A percentile compares a stretch with the other conserved stretches of the same genome.
Conservation (phyloP, 2,113 vertebrate species). For the Meriones unguiculatus region DNA sequence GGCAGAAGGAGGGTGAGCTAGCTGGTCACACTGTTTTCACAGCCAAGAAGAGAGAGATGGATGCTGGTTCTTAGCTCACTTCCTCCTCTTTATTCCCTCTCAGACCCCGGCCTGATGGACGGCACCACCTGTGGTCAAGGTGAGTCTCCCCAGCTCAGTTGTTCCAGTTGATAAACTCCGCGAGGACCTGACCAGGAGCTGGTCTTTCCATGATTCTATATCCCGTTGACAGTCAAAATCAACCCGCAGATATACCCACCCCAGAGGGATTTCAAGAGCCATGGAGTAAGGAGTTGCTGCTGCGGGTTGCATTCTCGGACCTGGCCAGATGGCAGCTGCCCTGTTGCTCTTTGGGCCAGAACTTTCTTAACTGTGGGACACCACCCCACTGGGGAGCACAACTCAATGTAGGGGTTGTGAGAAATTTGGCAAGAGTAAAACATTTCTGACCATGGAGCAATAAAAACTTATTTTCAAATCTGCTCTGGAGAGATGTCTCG, state of each 20-base stretch:
- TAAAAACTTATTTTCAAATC: background rate
- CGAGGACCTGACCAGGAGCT: background rate
- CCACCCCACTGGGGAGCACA: background rate
- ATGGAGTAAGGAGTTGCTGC: fast-evolving
- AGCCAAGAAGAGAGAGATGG: background rate
- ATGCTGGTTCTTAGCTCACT: background rate
- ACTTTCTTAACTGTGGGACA: background rate
- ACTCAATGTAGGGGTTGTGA: background rate
- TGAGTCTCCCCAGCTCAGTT: background rate
- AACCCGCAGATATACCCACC: no score
- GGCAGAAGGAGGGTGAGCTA: background rate
- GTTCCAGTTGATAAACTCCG: background rate
- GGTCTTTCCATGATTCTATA: background rate
- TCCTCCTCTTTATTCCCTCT: background rate
- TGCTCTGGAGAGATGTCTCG: no score
- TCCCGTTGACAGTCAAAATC: background rate
- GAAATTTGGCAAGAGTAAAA: background rate
- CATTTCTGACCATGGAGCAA: background rate
- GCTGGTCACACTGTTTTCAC: background rate
- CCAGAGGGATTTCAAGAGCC: no score
- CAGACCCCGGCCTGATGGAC: background rate
- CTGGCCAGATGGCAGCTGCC: background rate
- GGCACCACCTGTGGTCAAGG: background rate
- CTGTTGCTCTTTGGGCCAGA: background rate
- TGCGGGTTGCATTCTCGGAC: no score